A percentile compares a stretch with the other conserved stretches of the same genome.
Evolutionary conservation across 2,888 invertebrate genomes (phyloP).

Genomic region (Tortricodes alternella): DNA sequence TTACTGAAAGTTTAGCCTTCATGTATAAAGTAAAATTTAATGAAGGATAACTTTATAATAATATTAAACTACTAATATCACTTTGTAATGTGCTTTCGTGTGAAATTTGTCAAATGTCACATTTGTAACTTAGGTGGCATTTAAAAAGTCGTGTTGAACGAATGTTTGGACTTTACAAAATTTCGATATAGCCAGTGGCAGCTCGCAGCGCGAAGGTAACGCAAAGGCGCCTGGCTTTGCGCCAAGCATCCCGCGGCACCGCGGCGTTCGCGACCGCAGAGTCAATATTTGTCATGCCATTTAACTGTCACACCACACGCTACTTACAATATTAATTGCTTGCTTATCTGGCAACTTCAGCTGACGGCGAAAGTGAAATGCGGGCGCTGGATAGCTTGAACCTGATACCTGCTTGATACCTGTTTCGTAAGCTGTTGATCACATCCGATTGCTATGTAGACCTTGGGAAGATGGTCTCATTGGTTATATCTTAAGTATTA

Average conservation of each 20-base stretch:
- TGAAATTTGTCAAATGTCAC: background rate
- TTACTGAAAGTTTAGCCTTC: too few species aligned
- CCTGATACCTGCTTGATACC: too few species aligned
- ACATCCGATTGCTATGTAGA: too few species aligned
- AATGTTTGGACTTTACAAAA: slow-evolving; percentile 12
- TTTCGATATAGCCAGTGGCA: slow-evolving; percentile 8
- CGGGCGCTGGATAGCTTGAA: too few species aligned
- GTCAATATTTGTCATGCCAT: slow-evolving; percentile 76
- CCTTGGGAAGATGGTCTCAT: too few species aligned
- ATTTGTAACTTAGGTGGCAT: background rate
- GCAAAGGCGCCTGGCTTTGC: slow-evolving; percentile 43
- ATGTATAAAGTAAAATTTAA: too few species aligned
- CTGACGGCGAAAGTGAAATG: slow-evolving; percentile 12
- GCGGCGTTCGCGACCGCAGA: slow-evolving; percentile 49
- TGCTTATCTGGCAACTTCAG: slow-evolving; percentile 45
- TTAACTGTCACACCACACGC: slow-evolving; percentile 57
- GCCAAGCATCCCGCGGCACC: slow-evolving; percentile 39
- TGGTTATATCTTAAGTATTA: too few species aligned
- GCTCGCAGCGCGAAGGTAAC: slow-evolving; percentile 25
- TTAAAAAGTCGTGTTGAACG: background rate
- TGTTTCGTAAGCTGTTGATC: too few species aligned
- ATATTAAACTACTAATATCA: too few species aligned
- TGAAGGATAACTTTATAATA: too few species aligned
- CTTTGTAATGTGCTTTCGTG: background rate
- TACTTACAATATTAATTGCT: slow-evolving; percentile 57